These are phyloP conservation scores for Stegastes partitus DNA, from an alignment of 2,113 vertebrate genomes.

Conservation along the genomic window DNA sequence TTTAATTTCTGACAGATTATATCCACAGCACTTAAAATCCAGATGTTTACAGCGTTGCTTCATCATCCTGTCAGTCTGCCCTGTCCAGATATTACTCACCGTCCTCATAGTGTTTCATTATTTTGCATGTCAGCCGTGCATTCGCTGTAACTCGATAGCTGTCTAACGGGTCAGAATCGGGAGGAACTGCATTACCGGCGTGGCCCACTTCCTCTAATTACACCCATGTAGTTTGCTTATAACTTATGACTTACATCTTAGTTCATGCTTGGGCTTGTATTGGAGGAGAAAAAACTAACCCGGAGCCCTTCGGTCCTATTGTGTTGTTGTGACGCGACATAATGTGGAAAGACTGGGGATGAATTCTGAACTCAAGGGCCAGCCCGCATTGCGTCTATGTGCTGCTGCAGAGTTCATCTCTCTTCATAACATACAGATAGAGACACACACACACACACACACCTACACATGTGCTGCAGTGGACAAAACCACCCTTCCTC, in stretches of 20 bases:
- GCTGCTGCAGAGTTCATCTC: constrained; percentile 64
- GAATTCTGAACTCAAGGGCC: constrained; percentile 43
- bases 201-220: constrained; percentile 21
- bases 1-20: constrained; percentile 49
- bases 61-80: constrained; percentile 1
- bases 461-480: constrained; percentile 61
- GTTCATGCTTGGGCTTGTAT: constrained; percentile 19
- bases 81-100: constrained; percentile 27
- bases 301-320: background rate
- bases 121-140: constrained; percentile 23
- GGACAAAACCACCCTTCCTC: constrained; percentile 22
- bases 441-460: constrained; percentile 55
- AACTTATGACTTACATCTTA: constrained; percentile 38
- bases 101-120: constrained; percentile 50
- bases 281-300: background rate
- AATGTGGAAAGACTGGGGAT: constrained; percentile 35
- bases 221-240: constrained; percentile 9
- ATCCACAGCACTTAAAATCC: constrained; percentile 35
- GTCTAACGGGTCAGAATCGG: constrained; percentile 30
- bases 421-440: constrained; percentile 67
- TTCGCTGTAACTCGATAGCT: constrained; percentile 10
- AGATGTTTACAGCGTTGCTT: constrained; percentile 42
- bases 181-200: constrained; percentile 3
- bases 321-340: constrained; percentile 51
- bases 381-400: constrained; percentile 55